Evolutionary conservation across 2,797 vertebrate species (phyloP), one percentile per base, ranked within the genome.

Genomic region (Danionella dracula): DNA sequence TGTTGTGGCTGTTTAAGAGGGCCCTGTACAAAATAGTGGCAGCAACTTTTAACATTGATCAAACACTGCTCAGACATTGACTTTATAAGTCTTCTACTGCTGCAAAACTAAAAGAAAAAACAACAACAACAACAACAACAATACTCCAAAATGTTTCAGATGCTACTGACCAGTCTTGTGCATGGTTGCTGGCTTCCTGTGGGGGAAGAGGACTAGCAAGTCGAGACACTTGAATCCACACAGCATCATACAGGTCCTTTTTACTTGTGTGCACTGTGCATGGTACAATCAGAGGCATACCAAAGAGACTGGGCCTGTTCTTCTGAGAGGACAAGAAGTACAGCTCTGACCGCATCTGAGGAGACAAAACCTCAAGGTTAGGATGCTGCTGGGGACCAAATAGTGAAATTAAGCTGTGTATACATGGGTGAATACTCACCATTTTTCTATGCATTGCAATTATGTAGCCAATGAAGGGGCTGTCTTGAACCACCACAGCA

Each of bases 391-490:
- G 9, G 8, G 4, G 4, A 5, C 1, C 46, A 35, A 32, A 2
- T 9, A 17, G 13, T 17, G 7, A 41, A 17, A 16, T 27, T 12
- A 2, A 19, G 63, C 17, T 48, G 12, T 11, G 31, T 38, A 40
- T 27, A 50, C 19, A 31, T n/a, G 3, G n/a, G 17, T 15, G 9
- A 45, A 16, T 8, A 80, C 89, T 82, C 76, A 98, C 97, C 97
- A 99, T 99, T 82, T 99, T 99, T 72, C 97, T 89, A 86, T 99
- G 97, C 81, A 99, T 92, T 67, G 97, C 97, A 54, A 99, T 99
- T 78, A 98, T 98, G 85, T 98, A 99, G 1, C 97, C 95, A 2
- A 85, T 95, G 78, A 94, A 96, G 0, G 95, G 92, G 68, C 90
- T 96, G 31, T 95, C 93, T 23, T 90, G 83, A 60, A 92, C 73